Conservation (phyloP, 37 sponge, comb jelly and placozoan species). For the Mnemiopsis leidyi region DNA sequence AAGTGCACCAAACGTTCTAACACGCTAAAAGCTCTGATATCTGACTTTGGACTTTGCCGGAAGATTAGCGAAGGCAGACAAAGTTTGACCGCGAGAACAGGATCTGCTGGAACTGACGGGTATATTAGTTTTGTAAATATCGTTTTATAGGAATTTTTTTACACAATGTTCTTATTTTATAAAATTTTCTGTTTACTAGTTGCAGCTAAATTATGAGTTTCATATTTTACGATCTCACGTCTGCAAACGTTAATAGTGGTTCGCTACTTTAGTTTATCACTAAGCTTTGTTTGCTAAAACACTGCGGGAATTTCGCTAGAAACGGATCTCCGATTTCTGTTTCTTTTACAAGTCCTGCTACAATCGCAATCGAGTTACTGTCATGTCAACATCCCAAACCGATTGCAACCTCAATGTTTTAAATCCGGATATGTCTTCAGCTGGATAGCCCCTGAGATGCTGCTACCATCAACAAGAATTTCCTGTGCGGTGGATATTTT, state of each 20-base stretch:
- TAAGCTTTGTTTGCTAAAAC: background rate
- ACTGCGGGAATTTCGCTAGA: background rate
- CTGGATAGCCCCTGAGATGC: too few relatives aligned
- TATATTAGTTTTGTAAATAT: too few relatives aligned
- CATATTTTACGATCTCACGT: too few relatives aligned
- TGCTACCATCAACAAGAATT: slow-evolving; percentile 8
- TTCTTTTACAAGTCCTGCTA: background rate
- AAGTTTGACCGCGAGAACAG: slow-evolving; percentile 79
- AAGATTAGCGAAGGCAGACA: slow-evolving; percentile 75
- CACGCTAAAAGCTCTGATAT: slow-evolving; percentile 75
- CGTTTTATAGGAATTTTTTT: too few relatives aligned
- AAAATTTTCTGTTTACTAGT: too few relatives aligned
- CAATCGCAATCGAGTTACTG: background rate
- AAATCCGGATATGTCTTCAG: too few relatives aligned
- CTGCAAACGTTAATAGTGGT: too few relatives aligned
- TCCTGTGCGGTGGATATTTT: slow-evolving; percentile 84
- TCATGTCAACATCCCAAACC: background rate
- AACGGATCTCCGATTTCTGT: slow-evolving; percentile 61
- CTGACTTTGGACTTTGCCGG: slow-evolving; percentile 91
- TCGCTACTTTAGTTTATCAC: background rate
- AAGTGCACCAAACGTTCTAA: slow-evolving; percentile 24
- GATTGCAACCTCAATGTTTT: too few relatives aligned
- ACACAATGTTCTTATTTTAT: too few relatives aligned
- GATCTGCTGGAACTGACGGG: slow-evolving; percentile 85
- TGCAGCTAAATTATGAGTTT: too few relatives aligned